phyloP scores from a whole-genome alignment of 2,113 vertebrate genomes.

The Eleginops maclovinus region DNA sequence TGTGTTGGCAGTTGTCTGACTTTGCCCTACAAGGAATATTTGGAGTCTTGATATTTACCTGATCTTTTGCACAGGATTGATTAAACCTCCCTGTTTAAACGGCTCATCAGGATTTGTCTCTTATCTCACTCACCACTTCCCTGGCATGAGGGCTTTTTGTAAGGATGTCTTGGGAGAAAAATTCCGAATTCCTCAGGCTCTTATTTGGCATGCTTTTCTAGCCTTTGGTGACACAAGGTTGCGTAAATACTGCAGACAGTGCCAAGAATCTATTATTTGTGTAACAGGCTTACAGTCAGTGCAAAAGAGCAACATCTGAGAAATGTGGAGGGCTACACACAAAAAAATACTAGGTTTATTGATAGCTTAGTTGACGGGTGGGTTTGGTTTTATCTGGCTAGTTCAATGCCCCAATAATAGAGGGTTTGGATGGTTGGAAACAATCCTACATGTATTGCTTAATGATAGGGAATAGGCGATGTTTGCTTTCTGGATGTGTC shows the following conservation, averaged over 20 bases:
- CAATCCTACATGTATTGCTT: too few species aligned
- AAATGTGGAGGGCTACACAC: neutral
- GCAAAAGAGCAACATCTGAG: slow-evolving; percentile 1
- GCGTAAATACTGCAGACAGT: slow-evolving; percentile 22
- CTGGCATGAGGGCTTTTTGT: slow-evolving; percentile 37
- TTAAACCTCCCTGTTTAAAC: slow-evolving; percentile 43
- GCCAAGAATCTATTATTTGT: slow-evolving; percentile 37
- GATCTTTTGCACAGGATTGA: slow-evolving; percentile 26
- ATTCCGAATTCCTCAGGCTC: slow-evolving; percentile 30
- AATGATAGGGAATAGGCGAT: too few species aligned
- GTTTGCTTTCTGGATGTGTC: too few species aligned
- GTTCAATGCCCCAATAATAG: neutral
- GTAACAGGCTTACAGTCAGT: slow-evolving; percentile 17
- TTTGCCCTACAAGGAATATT: slow-evolving; percentile 32
- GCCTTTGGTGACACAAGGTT: slow-evolving; percentile 13
- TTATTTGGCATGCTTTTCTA: slow-evolving; percentile 20
- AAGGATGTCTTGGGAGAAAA: slow-evolving; percentile 25
- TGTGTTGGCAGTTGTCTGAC: slow-evolving; percentile 28
- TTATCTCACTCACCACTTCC: slow-evolving; percentile 26
- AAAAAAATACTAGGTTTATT: neutral
- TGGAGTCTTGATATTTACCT: slow-evolving; percentile 49
- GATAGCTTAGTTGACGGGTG: neutral
- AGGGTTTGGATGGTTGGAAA: neutral
- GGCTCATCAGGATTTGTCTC: slow-evolving; percentile 37
- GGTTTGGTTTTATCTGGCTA: neutral